Percentiles rank a stretch among this genome's conserved stretches.
phyloP scores from a whole-genome alignment of 2,113 vertebrate genomes.

The Pao palembangensis region DNA sequence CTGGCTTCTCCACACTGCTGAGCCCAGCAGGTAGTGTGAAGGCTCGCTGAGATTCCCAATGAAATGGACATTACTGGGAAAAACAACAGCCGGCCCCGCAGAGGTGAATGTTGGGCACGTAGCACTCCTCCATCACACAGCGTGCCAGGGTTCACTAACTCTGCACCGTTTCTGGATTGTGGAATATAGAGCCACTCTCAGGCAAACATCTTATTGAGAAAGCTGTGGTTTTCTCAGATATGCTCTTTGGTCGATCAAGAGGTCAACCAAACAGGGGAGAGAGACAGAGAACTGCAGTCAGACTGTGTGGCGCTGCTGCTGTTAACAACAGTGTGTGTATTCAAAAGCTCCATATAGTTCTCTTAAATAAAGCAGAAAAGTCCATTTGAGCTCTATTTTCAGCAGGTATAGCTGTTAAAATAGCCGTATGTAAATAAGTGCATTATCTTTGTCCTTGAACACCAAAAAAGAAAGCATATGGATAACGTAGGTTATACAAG shows the following conservation, averaged over 20 bases:
- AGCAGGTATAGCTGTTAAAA: conserved; percentile 36
- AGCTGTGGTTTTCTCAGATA: conserved; percentile 44
- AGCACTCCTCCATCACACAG: conserved; percentile 73
- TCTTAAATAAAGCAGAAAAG: conserved; percentile 22
- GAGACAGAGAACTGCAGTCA: background rate
- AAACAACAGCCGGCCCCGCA: conserved; percentile 74
- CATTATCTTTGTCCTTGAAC: conserved; percentile 68
- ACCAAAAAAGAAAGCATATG: conserved; percentile 44
- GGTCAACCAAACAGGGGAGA: conserved; percentile 17
- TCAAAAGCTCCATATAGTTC: background rate
- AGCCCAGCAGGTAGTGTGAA: conserved; percentile 76
- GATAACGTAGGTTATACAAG: conserved; percentile 73
- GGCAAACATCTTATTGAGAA: conserved; percentile 69
- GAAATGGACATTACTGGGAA: conserved; percentile 82
- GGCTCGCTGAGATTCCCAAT: conserved; percentile 79
- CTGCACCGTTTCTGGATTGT: conserved; percentile 70
- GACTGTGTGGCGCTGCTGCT: background rate
- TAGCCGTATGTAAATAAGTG: conserved; percentile 29
- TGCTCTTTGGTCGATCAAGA: conserved; percentile 25
- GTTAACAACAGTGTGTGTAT: background rate
- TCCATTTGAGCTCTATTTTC: conserved; percentile 11
- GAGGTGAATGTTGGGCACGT: conserved; percentile 77
- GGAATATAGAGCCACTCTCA: conserved; percentile 66
- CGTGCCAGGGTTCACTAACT: conserved; percentile 77
- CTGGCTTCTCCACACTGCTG: conserved; percentile 73